These are phyloP conservation scores for Folsomia candida DNA, from an alignment of 2,888 invertebrate genomes.

Conservation along the genomic window DNA sequence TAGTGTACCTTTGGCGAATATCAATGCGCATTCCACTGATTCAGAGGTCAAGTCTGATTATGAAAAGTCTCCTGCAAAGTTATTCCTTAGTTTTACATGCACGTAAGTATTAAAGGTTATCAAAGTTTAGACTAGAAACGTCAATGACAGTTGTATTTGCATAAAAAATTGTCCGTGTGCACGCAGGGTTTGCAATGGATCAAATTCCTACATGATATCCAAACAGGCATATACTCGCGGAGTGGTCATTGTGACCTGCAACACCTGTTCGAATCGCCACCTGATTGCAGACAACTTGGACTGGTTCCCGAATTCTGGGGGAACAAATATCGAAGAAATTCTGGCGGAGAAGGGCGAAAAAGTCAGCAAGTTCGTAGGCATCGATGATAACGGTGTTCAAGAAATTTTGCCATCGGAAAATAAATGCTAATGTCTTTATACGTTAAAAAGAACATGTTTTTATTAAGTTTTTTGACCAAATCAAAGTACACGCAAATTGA, in stretches of 20 bases:
- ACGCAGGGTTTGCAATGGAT: slow-evolving; percentile 40
- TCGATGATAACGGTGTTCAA: slow-evolving; percentile 24
- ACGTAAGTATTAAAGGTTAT: slow-evolving; percentile 40
- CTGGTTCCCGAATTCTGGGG: slow-evolving; percentile 76
- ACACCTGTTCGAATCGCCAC: slow-evolving; percentile 83
- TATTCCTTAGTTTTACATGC: slow-evolving; percentile 43
- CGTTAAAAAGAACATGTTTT: too few species aligned
- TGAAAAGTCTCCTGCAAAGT: slow-evolving; percentile 23
- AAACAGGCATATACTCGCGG: slow-evolving; percentile 82
- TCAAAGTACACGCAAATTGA: too few species aligned
- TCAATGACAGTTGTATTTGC: neutral
- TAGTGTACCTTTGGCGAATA: too few species aligned
- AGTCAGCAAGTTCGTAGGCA: slow-evolving; percentile 56
- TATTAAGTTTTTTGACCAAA: too few species aligned
- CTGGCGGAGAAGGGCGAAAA: slow-evolving; percentile 82
- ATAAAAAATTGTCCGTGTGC: too few species aligned
- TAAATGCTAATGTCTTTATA: too few species aligned
- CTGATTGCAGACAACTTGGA: slow-evolving; percentile 93
- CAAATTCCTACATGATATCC: slow-evolving; percentile 74
- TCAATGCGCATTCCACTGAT: too few species aligned
- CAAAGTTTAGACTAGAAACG: too few species aligned
- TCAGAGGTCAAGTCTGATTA: too few species aligned
- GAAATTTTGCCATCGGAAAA: too few species aligned
- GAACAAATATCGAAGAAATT: slow-evolving; percentile 86
- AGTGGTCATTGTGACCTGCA: slow-evolving; percentile 87